Base-by-base conservation (phyloP, 2,113 vertebrate species). In the Muscicapa adusta region DNA sequence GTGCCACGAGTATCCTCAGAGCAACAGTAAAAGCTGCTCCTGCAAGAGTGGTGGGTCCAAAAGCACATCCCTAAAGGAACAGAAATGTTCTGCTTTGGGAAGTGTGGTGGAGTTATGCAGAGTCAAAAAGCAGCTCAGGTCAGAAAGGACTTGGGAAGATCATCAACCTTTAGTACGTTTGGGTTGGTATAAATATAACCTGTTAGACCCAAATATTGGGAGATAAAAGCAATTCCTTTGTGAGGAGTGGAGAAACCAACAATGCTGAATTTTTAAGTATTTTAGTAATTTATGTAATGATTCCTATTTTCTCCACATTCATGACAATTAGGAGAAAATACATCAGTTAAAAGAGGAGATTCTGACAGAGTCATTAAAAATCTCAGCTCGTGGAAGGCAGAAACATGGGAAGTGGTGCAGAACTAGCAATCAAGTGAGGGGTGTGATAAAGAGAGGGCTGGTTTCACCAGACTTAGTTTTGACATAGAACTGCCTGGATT, bases 31-130 rank as follows among this genome's bases (percentile, higher is more conserved):
- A 73, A n/a, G 45, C 74, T 23, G 95, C 96, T 26, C 12, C 53
- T 38, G 54, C 54, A 72, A 78, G 50, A 34, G 36, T 54, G 79
- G 98, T 99, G 88, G 96, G 98, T 91, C 63, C 51, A 28, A 22
- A 74, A 78, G 15, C 25, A 18, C 33, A n/a, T 53, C 61, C 50
- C 70, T 48, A 3, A 66, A 25, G 34, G 34, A 25, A 31, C 2
- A 18, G 45, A 63, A 71, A 8, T 13, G 85, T 26, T 50, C 57
- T 76, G 56, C 62, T 76, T 48, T 76, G 78, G 22, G 17, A 34
- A 4, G 10, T 18, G 40, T 15, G 78, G 11, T 47, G 77, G 40
- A 33, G 54, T 16, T n/a, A 23, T 26, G 14, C 29, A 31, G 26
- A 43, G 40, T 62, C 63, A 62, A 25, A 70, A 28, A 68, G 25